Base-by-base conservation (phyloP, 2,113 vertebrate genomes). In the Notechis scutatus region DNA sequence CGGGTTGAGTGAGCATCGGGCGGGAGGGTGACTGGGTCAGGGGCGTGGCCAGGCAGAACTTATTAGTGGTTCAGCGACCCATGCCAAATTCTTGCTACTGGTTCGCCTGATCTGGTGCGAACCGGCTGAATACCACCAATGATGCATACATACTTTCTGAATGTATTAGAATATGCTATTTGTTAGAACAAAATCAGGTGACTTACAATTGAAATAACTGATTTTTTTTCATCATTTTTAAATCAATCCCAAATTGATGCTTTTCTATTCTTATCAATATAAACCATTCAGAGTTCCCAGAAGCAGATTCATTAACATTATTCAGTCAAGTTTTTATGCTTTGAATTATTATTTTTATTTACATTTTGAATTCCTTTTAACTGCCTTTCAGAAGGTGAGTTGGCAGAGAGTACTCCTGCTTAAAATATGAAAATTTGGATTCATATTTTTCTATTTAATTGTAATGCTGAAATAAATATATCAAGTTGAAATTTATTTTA, bases 391-490 rank as follows among this genome's bases (percentile, higher is more conserved):
- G 45, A 88, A 87, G 11, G 10, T 9, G 14, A 59, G 56, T 52
- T 87, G 45, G 29, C 42, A 50, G 56, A n/a, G 5, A 61, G 86
- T 50, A 92, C 23, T 87, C 26, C n/a, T 59, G 55, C 54, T 26
- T 42, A 61, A 87, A 92, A 6, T 59, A 92, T 88, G 11, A 87
- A 64, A 92, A 52, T 39, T 64, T n/a, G 87, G 91, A 88, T 64
- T 92, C 23, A 92, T 64, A 92, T 92, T 92, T 91, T 54, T 57
- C 54, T 23, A 21, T 54, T 39, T 85, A 14, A 26, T 91, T 91
- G 18, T 18, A 87, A 26, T 86, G 47, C 14, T 69, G 20, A 74
- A 56, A 54, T 85, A 54, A 81, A 85, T 34, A 34, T n/a, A 87
- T 50, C 20, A 87, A 7, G 61, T 92, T 87, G 85, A 92, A 92